Base-by-base conservation (phyloP, 2,797 vertebrate species). In the Sebastes trivittatus region DNA sequence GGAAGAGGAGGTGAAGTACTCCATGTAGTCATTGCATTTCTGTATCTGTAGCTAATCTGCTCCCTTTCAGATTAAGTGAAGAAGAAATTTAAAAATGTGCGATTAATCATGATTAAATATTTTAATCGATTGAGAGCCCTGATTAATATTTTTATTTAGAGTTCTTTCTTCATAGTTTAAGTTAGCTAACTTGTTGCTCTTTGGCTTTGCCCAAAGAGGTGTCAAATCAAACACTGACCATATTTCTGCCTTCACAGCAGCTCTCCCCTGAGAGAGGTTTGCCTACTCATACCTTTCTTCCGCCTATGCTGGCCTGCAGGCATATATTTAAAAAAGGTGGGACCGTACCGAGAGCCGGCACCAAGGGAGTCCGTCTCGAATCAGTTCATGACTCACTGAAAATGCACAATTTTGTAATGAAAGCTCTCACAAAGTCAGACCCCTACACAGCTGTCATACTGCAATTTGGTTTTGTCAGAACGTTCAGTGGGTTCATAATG, bases 1-100 rank as follows among this genome's bases (percentile, higher is more conserved):
- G 91, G 98, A 98, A 90, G 97, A 98, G 71, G 97, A 98, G 97
- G 97, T 98, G 77, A 87, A 94, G 94, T 20, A 2, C 13, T 36
- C 23, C 11, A 27, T 20, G 59, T 38, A 10, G n/a, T 67, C 49
- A 11, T 77, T 54, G 8, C 18, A 0, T 77, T 72, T 73, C 22
- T 36, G 18, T 23, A n/a, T 46, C 10, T 68, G 29, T n/a, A 29
- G 36, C 16, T 25, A 55, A 52, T 59, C 54, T 7, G 25, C 13
- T 65, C 46, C 18, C 46, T 52, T 34, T 13, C 18, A 54, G 5
- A 69, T 36, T 4, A 13, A 52, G 55, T 46, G 14, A 58, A 42
- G n/a, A 23, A 34, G 18, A 52, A 52, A 52, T 52, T 52, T 52
- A 20, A 49, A 49, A 46, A 46, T 46, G 42, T 7, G 13, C 42